Percentiles rank a stretch among this genome's conserved stretches.
Conservation (phyloP, 2,113 vertebrate genomes). For the Pandion haliaetus region DNA sequence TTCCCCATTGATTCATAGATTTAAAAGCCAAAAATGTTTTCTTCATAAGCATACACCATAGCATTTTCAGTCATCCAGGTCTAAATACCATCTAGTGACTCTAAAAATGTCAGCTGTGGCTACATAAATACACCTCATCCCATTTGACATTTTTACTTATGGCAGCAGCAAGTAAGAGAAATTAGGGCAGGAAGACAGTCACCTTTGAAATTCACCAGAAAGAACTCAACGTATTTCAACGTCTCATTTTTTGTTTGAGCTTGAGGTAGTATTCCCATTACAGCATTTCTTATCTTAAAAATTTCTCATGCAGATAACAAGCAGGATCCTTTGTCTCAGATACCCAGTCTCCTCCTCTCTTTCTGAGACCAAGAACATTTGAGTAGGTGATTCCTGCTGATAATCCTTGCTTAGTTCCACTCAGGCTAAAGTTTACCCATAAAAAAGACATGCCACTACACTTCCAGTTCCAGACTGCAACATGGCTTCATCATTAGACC, state of each 20-base stretch:
- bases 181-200: background rate
- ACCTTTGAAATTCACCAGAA: background rate
- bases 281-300: background rate
- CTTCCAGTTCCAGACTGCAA: background rate
- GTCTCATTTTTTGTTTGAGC: background rate
- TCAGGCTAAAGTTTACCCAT: background rate
- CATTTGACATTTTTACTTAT: background rate
- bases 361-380: background rate
- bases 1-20: background rate
- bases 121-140: background rate
- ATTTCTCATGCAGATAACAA: background rate
- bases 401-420: background rate
- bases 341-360: background rate
- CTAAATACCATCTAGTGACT: conserved; percentile 16
- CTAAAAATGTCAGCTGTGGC: background rate
- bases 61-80: background rate
- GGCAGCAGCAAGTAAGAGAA: background rate
- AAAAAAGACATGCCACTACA: background rate
- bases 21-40: background rate
- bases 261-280: background rate
- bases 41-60: background rate
- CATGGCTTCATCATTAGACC: rapidly evolving
- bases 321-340: background rate
- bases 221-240: background rate
- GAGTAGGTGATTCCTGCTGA: background rate